Conservation (phyloP, 2,888 invertebrate genomes). For the Pollenia angustigena region DNA sequence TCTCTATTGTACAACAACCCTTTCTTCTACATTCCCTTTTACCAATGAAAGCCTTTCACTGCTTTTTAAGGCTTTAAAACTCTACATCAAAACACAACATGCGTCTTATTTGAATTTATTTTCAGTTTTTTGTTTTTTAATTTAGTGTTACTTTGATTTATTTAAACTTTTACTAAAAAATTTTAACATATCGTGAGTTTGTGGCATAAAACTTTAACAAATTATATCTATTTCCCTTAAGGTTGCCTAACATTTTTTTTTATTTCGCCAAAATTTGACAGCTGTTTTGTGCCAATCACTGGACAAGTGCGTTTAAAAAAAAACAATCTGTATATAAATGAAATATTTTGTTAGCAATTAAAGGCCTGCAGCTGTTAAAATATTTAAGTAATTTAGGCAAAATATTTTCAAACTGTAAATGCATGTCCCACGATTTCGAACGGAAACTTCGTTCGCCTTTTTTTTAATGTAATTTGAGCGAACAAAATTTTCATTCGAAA, state of each 20-base stretch:
- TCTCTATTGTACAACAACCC: too few relatives aligned
- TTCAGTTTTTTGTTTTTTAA: neutral
- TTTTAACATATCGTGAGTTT: constrained; percentile 45
- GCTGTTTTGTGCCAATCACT: constrained; percentile 31
- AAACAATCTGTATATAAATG: neutral
- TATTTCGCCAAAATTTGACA: constrained; percentile 23
- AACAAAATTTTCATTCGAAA: too few relatives aligned
- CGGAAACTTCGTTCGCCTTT: neutral
- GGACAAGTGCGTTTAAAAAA: constrained; percentile 55
- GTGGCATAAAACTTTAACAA: constrained; percentile 40
- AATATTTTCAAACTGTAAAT: neutral
- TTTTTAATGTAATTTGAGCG: too few relatives aligned
- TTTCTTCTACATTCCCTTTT: too few relatives aligned
- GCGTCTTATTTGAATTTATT: constrained; percentile 46
- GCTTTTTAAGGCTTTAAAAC: neutral
- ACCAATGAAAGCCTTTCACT: too few relatives aligned
- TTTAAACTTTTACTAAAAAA: constrained; percentile 64
- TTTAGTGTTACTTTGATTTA: constrained; percentile 69
- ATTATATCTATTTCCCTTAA: constrained; percentile 56
- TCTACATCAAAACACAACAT: constrained; percentile 14
- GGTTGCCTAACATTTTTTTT: constrained; percentile 17
- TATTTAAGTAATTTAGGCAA: neutral
- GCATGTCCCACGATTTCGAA: too few relatives aligned
- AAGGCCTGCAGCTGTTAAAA: constrained; percentile 43
- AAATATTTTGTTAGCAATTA: too few relatives aligned